Percentiles rank a stretch among this genome's conserved stretches.
These are phyloP conservation scores for Rhinoraja longicauda DNA, from an alignment of 2,797 vertebrate genomes.

Conservation along the genomic window DNA sequence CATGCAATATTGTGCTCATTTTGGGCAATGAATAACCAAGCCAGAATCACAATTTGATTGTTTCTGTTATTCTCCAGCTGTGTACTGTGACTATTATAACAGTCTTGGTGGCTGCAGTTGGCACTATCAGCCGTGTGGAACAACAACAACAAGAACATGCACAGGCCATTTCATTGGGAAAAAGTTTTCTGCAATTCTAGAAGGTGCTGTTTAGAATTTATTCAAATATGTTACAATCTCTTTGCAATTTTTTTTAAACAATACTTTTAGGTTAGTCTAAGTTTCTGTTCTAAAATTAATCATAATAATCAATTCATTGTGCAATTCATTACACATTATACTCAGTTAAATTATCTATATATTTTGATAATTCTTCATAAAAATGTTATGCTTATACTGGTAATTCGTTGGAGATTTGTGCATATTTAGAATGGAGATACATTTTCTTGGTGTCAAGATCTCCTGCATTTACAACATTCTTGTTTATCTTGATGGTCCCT, in stretches of 20 bases:
- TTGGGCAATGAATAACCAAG: background rate
- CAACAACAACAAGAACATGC: constrained; percentile 79
- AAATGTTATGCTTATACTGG: too few relatives aligned
- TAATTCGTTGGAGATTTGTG: too few relatives aligned
- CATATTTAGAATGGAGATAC: too few relatives aligned
- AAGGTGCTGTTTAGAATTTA: constrained; percentile 63
- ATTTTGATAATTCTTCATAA: background rate
- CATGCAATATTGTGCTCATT: background rate
- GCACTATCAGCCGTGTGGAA: constrained; percentile 85
- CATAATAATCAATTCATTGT: background rate
- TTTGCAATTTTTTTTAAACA: background rate
- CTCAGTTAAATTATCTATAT: background rate
- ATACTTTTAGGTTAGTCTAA: background rate
- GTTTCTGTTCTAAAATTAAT: background rate
- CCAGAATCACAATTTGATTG: background rate
- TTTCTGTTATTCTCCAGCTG: constrained; percentile 56
- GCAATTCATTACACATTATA: background rate
- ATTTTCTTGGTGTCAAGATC: too few relatives aligned
- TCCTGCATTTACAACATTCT: background rate
- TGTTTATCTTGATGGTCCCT: background rate
- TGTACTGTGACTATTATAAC: constrained; percentile 93
- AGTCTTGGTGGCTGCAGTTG: constrained; percentile 69
- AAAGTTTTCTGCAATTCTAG: constrained; percentile 62
- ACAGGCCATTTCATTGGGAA: constrained; percentile 66
- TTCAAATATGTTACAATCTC: background rate